Evolutionary conservation across 1,140 invertebrate species (phyloP).

Genomic region (Drosophila sturtevanti): DNA sequence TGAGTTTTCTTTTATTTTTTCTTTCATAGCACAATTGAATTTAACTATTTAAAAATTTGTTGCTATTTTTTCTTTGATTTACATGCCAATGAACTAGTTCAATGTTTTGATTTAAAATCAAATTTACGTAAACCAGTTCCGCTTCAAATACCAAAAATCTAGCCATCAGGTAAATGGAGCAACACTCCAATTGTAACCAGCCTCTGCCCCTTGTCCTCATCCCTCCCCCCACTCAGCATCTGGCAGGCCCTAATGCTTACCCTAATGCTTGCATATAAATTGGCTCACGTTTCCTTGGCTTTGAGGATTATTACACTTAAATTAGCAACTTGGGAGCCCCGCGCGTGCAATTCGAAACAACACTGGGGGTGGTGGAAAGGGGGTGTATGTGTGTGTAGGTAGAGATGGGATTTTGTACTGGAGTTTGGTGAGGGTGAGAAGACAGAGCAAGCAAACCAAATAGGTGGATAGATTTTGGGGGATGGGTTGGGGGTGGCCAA

Average conservation of each 20-base stretch:
- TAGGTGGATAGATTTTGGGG: too few species aligned
- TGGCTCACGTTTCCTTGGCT: conserved; percentile 79
- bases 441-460: background rate
- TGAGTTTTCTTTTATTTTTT: too few species aligned
- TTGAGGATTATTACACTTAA: conserved; percentile 82
- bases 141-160: conserved; percentile 46
- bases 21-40: too few species aligned
- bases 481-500: conserved; percentile 14
- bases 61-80: background rate
- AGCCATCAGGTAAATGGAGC: conserved; percentile 67
- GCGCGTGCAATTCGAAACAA: conserved; percentile 58
- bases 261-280: conserved; percentile 78
- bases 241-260: conserved; percentile 33
- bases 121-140: conserved; percentile 28
- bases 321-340: conserved; percentile 78
- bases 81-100: background rate
- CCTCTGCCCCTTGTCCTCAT: background rate
- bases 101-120: background rate
- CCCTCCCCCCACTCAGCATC: background rate
- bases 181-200: conserved; percentile 34
- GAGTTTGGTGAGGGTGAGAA: background rate
- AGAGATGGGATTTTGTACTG: too few species aligned
- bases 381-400: too few species aligned
- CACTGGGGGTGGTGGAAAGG: conserved; percentile 1
- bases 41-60: background rate